These are phyloP conservation scores for Pygathrix nemaeus DNA, from an alignment of 2,113 vertebrate genomes.

Conservation along the genomic window DNA sequence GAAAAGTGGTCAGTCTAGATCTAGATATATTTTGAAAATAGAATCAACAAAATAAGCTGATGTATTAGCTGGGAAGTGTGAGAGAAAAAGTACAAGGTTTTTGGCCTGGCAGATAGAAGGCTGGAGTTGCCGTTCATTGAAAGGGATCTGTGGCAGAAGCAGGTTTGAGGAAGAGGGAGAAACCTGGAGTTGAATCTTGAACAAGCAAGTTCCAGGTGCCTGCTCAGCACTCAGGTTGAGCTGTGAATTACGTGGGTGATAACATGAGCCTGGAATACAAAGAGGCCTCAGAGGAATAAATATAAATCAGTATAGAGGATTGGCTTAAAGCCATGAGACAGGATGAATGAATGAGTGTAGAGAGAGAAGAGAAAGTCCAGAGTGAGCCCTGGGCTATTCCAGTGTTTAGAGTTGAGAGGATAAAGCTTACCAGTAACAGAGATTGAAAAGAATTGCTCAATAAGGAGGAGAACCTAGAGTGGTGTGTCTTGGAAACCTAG, in stretches of 20 bases:
- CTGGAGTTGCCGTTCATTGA: not conserved
- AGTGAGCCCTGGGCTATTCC: not conserved
- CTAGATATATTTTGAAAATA: not conserved
- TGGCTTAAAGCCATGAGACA: not conserved
- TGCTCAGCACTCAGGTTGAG: not conserved
- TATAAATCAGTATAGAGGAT: not conserved
- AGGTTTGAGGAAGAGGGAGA: not conserved
- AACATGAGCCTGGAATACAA: not conserved
- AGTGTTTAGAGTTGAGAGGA: not conserved
- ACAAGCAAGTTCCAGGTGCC: not conserved
- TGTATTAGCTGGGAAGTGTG: not conserved
- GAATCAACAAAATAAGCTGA: not conserved
- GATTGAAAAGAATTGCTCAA: not conserved
- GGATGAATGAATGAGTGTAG: not conserved
- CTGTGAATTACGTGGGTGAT: not conserved
- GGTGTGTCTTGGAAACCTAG: not conserved
- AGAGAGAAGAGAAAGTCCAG: not conserved
- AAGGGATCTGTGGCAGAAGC: not conserved
- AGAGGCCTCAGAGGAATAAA: not conserved
- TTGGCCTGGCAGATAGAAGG: not conserved
- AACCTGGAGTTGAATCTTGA: not conserved
- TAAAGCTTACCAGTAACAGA: not conserved
- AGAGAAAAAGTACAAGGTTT: not conserved
- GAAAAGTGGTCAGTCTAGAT: not conserved
- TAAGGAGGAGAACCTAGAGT: not conserved